Conservation (phyloP, 2,888 invertebrate species). For the Lamellibrachia satsuma region DNA sequence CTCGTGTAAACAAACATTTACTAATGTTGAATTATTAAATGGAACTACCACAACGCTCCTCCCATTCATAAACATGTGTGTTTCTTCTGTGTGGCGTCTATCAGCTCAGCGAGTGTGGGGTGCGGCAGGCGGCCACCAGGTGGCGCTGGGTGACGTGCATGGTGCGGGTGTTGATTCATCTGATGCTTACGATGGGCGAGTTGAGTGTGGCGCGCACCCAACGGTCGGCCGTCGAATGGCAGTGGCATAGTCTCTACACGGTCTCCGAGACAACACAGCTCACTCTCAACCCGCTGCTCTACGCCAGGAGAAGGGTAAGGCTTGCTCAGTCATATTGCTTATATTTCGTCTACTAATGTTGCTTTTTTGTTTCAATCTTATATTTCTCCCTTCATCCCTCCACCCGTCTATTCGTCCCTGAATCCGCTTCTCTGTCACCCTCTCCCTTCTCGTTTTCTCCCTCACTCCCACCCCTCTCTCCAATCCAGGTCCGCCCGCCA, state of each 20-base stretch:
- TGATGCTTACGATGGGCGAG: slow-evolving; percentile 40
- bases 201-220: slow-evolving; percentile 47
- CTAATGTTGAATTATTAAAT: neutral
- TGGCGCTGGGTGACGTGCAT: neutral
- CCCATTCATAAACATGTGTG: neutral
- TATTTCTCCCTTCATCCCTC: neutral
- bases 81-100: no score
- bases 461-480: neutral
- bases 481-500: neutral
- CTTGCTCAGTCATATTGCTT: neutral
- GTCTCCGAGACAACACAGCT: slow-evolving; percentile 47
- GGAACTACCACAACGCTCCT: neutral
- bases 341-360: neutral
- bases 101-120: neutral
- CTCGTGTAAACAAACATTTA: no score
- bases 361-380: neutral
- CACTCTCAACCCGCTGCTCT: slow-evolving; percentile 53
- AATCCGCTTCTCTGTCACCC: neutral
- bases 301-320: slow-evolving; percentile 50
- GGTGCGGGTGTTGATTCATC: neutral
- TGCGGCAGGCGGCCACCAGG: neutral
- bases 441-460: slow-evolving; percentile 17
- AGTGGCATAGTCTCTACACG: slow-evolving; percentile 53
- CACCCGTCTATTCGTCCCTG: neutral
- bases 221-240: slow-evolving; percentile 54